Conservation (phyloP, 2,888 invertebrate genomes). For the Chaetogeoica ovagalla region DNA sequence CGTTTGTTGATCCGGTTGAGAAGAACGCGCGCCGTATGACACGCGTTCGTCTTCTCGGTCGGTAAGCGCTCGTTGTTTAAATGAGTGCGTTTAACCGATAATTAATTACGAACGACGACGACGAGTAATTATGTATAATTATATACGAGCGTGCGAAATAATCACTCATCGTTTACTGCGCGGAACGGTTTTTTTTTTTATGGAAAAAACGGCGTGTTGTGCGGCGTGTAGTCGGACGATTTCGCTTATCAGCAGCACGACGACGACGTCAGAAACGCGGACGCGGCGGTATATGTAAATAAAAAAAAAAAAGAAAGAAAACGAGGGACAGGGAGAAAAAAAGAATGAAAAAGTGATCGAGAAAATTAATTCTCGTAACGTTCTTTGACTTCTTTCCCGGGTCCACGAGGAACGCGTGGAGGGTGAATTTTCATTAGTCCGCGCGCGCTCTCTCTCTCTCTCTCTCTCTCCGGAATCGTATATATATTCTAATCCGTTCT, state of each 20-base stretch:
- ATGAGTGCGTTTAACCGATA: no score
- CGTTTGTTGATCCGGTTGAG: no score
- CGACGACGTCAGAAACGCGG: conserved; percentile 24
- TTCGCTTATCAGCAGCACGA: conserved; percentile 17
- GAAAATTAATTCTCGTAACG: conserved; percentile 45
- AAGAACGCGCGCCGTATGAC: no score
- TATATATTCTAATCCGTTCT: conserved; percentile 52
- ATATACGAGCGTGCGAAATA: no score
- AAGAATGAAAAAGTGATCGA: not conserved
- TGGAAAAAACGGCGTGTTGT: no score
- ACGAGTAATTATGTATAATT: no score
- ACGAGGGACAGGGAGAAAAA: not conserved
- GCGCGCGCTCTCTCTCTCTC: not conserved
- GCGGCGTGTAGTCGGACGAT: no score
- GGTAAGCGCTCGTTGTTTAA: no score
- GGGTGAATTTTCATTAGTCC: conserved; percentile 53
- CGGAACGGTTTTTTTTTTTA: no score
- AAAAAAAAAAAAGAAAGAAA: not conserved
- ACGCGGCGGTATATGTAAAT: not conserved
- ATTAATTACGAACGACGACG: no score
- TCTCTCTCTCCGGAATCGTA: conserved; percentile 8
- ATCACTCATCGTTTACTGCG: no score
- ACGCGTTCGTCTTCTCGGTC: no score
- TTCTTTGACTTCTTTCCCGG: conserved; percentile 39
- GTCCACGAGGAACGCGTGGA: not conserved